A percentile compares a stretch with the other conserved stretches of the same genome.
These are phyloP conservation scores for Emmelina monodactyla DNA, from an alignment of 2,888 invertebrate species.

Conservation along the genomic window DNA sequence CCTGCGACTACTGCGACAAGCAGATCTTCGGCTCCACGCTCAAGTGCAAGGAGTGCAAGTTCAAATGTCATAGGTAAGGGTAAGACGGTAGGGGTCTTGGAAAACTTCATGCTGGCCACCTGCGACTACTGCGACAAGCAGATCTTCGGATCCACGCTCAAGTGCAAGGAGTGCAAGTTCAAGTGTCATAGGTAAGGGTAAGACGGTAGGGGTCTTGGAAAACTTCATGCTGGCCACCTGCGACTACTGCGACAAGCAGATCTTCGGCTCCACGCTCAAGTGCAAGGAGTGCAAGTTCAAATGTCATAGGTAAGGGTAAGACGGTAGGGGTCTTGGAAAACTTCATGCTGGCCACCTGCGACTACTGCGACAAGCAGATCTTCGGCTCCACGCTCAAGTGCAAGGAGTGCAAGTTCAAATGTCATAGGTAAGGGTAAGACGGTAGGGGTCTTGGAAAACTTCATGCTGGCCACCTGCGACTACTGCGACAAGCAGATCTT, in stretches of 20 bases:
- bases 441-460: too few relatives aligned
- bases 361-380: conserved; percentile 89
- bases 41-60: conserved; percentile 96
- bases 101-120: conserved; percentile 84
- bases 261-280: conserved; percentile 83
- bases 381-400: conserved; percentile 86
- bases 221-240: conserved; percentile 88
- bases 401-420: conserved; percentile 94
- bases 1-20: conserved; percentile 89
- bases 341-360: conserved; percentile 88
- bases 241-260: conserved; percentile 88
- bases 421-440: conserved; percentile 73
- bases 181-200: conserved; percentile 77
- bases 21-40: conserved; percentile 85
- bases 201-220: too few relatives aligned
- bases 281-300: conserved; percentile 96
- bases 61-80: conserved; percentile 78
- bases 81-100: too few relatives aligned
- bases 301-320: conserved; percentile 74
- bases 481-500: conserved; percentile 90
- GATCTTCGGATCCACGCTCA: conserved; percentile 83
- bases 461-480: conserved; percentile 88
- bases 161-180: conserved; percentile 95
- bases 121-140: conserved; percentile 91
- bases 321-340: too few relatives aligned